Evolutionary conservation across 1,140 invertebrate genomes (phyloP), one percentile per base, ranked within the genome.

Genomic region (Anastrepha obliqua): DNA sequence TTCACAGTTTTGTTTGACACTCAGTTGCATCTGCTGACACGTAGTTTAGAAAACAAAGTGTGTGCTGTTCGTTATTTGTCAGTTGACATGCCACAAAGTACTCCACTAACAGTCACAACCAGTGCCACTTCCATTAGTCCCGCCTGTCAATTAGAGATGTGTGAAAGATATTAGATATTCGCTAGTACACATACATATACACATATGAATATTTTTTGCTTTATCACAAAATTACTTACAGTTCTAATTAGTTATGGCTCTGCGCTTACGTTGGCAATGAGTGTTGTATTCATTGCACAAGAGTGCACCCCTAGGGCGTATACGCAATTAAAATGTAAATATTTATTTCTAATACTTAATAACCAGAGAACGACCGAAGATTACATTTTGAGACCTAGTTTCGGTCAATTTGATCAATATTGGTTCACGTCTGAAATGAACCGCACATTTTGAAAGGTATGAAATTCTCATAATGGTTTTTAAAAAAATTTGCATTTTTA

Each of bases 111-210:
- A 81, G 74, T 55, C 74, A 58, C 17, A 51, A 29, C 20, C 47
- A 58, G 47, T 81, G 74, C 55, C 47, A 55, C 17, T 55, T 81
- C 6, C 74, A 55, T 51, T 55, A 55, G 9, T n/a, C 1, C 17
- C 20, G 74, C 15, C 51, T 81, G 47, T 81, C 74, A 81, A 81
- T 81, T 9, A 81, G 44, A 55, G 74, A 81, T 39, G 74, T 47
- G 55, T 20, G 47, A 55, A 74, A 74, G 29, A n/a, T 11, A 67
- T 29, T 20, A 29, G 29, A 29, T 29, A 29, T 29, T 29, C 29
- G 29, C 1, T 29, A 29, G 29, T 58, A 2, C 13, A 58, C 9
- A 64, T 17, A 81, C 47, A 81, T 2, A n/a, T 47, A 81, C 29
- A 29, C 29, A 55, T 51, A 4, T 9, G 47, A 55, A 20, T 29